Conservation (phyloP, 2,113 vertebrate species). For the Crotalus helleri region DNA sequence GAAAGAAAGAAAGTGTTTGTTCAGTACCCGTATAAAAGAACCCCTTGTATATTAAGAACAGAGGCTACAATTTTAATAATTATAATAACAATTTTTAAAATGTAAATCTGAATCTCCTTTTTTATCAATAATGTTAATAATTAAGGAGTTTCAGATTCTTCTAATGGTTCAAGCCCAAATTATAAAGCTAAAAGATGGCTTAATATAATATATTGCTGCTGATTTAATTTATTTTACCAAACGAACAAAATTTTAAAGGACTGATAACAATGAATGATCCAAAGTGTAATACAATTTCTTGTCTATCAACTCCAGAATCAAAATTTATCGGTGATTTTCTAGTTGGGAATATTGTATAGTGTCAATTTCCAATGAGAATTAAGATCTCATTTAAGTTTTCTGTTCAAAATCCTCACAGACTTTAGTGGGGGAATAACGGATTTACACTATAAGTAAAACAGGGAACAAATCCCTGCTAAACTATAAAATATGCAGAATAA, state of each 20-base stretch:
- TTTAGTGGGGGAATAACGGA: not conserved
- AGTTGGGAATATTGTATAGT: not conserved
- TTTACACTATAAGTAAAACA: not conserved
- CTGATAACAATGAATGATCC: not conserved
- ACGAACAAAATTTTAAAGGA: not conserved
- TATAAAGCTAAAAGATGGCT: not conserved
- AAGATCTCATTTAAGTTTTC: not conserved
- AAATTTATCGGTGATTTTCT: not conserved
- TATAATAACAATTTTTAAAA: not conserved
- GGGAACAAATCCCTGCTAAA: not conserved
- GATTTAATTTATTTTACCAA: not conserved
- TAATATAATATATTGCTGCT: not conserved
- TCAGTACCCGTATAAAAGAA: not conserved
- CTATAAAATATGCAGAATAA: not conserved
- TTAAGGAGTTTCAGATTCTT: not conserved
- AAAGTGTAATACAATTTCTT: not conserved
- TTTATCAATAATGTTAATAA: not conserved
- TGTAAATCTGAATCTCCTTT: not conserved
- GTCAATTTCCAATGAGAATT: not conserved
- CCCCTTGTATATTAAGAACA: not conserved
- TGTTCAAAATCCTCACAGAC: not conserved
- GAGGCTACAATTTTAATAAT: not conserved
- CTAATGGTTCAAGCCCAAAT: not conserved
- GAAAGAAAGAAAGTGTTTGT: not conserved
- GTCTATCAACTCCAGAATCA: not conserved